phyloP scores from a whole-genome alignment of 2,888 invertebrate species.

The Ptychoptera albimana region DNA sequence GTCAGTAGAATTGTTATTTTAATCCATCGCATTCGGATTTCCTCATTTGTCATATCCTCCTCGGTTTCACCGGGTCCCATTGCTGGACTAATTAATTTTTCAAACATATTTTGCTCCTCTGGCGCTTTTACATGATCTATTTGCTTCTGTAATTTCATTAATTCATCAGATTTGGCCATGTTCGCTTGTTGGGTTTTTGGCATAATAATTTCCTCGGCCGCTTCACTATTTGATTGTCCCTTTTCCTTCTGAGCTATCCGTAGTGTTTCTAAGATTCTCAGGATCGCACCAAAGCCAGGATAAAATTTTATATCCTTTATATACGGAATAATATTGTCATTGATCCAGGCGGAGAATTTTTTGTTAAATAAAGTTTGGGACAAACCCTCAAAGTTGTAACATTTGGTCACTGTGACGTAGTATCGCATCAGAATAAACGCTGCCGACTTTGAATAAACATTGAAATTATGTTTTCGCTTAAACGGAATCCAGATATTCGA shows the following conservation, averaged over 20 bases:
- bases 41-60: not conserved
- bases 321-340: slow-evolving; percentile 20
- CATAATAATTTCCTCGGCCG: not conserved
- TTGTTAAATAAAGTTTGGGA: slow-evolving; percentile 19
- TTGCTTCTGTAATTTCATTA: not conserved
- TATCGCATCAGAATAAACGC: slow-evolving; percentile 23
- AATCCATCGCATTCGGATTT: not conserved
- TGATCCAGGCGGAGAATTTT: slow-evolving; percentile 21
- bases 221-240: not conserved
- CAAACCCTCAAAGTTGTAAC: slow-evolving; percentile 21
- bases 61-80: not conserved
- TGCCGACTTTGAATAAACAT: slow-evolving; percentile 19
- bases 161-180: not conserved
- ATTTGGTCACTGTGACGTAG: slow-evolving; percentile 20
- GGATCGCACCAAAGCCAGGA: slow-evolving; percentile 24
- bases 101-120: not conserved
- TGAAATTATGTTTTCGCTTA: slow-evolving; percentile 20
- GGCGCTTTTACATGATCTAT: not conserved
- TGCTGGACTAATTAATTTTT: not conserved
- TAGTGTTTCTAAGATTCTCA: slow-evolving; percentile 20
- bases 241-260: slow-evolving; percentile 3
- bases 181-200: not conserved
- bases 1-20: not conserved
- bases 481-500: slow-evolving; percentile 26
- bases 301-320: slow-evolving; percentile 22